Conservation (phyloP, 2,113 vertebrate species). For the Dryoscopus gambensis region DNA sequence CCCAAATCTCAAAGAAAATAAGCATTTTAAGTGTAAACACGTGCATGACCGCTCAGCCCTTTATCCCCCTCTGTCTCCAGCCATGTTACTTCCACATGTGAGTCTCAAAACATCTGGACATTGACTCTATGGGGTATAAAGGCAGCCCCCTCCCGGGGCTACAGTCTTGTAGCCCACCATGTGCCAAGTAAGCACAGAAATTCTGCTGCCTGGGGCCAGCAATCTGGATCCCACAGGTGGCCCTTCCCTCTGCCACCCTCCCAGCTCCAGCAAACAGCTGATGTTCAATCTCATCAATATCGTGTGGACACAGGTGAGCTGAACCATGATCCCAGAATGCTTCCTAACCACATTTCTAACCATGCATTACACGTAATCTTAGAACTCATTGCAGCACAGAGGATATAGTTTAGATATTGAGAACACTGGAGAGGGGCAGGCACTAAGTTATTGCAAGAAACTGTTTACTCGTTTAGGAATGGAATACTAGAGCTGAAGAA, state of each 20-base stretch:
- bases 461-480: background rate
- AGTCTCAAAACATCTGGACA: background rate
- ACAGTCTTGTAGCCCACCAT: background rate
- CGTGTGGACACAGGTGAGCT: background rate
- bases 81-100: background rate
- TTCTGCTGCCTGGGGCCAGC: background rate
- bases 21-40: background rate
- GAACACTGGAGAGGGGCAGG: background rate
- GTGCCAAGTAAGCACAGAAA: background rate
- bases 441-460: background rate
- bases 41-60: background rate
- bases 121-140: background rate
- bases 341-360: background rate
- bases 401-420: fast-evolving
- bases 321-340: background rate
- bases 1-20: background rate
- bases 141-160: background rate
- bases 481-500: background rate
- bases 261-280: background rate
- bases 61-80: background rate
- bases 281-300: background rate
- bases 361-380: background rate
- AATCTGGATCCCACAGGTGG: background rate
- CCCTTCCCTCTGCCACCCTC: background rate
- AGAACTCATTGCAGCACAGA: background rate